A percentile compares a stretch with the other conserved stretches of the same genome.
Evolutionary conservation across 2,113 vertebrate species (phyloP).

Genomic region (Brevimyrus niger): DNA sequence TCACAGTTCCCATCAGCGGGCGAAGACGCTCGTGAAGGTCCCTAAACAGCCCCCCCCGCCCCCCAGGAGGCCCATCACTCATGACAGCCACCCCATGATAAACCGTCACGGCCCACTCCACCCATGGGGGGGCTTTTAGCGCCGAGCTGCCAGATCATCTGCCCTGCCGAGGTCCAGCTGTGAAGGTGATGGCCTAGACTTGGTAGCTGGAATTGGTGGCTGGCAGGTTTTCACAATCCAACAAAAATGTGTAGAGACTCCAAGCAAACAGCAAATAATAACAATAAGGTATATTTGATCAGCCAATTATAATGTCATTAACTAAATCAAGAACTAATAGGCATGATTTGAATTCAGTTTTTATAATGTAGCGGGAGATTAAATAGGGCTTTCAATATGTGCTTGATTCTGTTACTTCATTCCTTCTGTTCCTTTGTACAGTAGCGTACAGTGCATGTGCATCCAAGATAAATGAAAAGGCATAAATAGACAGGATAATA

Average conservation of each 20-base stretch:
- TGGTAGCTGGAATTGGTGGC: constrained; percentile 41
- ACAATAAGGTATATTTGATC: neutral
- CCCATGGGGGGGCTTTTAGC: constrained; percentile 47
- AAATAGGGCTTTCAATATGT: neutral
- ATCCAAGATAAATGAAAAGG: neutral
- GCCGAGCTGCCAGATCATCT: constrained; percentile 37
- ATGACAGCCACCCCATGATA: constrained; percentile 24
- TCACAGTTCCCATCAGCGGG: neutral
- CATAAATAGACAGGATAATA: neutral
- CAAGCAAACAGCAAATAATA: neutral
- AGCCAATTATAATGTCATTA: neutral
- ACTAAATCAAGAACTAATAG: neutral
- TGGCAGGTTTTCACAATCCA: neutral
- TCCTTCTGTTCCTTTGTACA: neutral
- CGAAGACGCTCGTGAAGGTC: neutral
- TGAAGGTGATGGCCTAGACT: constrained; percentile 54
- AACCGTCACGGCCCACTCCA: constrained; percentile 42
- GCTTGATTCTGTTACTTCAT: neutral
- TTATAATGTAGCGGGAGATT: neutral
- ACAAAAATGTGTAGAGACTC: too few species aligned
- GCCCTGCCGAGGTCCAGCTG: constrained; percentile 40
- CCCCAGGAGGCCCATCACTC: neutral
- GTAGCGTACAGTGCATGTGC: neutral
- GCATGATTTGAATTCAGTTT: neutral
- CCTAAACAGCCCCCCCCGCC: neutral